These are phyloP conservation scores for Istiophorus platypterus DNA, from an alignment of 2,113 vertebrate species.

Conservation along the genomic window DNA sequence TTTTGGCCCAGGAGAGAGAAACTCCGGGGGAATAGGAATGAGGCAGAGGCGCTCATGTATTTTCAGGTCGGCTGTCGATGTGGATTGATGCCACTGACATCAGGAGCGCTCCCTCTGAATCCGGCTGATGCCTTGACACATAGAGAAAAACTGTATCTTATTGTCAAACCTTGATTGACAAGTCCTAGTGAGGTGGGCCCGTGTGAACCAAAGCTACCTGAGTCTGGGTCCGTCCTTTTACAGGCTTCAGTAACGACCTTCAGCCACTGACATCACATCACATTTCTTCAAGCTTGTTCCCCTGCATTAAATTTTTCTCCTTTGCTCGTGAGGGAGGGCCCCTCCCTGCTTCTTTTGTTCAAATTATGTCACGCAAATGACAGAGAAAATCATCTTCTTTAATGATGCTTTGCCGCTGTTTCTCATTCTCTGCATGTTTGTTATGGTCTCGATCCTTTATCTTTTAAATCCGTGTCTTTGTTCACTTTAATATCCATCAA, in stretches of 20 bases:
- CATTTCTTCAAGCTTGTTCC: slow-evolving; percentile 32
- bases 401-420: slow-evolving; percentile 32
- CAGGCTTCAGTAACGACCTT: slow-evolving; percentile 12
- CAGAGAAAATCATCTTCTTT: neutral
- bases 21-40: slow-evolving; percentile 59
- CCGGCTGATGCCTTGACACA: slow-evolving; percentile 28
- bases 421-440: neutral
- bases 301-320: slow-evolving; percentile 21
- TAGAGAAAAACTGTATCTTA: slow-evolving; percentile 19
- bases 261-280: slow-evolving; percentile 10
- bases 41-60: slow-evolving; percentile 27
- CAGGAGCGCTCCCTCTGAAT: slow-evolving; percentile 24
- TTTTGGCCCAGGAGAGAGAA: slow-evolving; percentile 49
- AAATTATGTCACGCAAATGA: slow-evolving; percentile 40
- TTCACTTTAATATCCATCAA: slow-evolving; percentile 39
- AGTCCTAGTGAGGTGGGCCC: neutral
- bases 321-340: slow-evolving; percentile 9
- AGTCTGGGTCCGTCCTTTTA: neutral
- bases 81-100: slow-evolving; percentile 47
- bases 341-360: slow-evolving; percentile 30
- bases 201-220: neutral
- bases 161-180: slow-evolving; percentile 43
- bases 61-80: slow-evolving; percentile 38
- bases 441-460: slow-evolving; percentile 2
- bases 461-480: slow-evolving; percentile 9